These are phyloP conservation scores for Laticauda colubrina DNA, from an alignment of 2,113 vertebrate species.

Conservation along the genomic window DNA sequence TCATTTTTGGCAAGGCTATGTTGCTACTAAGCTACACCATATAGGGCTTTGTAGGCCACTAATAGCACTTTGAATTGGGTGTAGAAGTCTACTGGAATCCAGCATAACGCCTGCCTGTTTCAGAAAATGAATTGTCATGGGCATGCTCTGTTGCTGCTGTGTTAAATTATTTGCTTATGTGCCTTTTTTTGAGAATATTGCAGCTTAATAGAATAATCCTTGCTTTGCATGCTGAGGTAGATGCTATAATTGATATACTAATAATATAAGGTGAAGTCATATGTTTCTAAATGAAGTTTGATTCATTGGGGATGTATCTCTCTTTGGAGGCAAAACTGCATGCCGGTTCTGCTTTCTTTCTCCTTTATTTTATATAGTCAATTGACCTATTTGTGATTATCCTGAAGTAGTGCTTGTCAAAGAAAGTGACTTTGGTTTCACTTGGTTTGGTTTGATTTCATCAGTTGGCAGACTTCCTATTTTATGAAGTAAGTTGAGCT, in stretches of 20 bases:
- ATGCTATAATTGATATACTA: neutral
- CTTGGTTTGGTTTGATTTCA: neutral
- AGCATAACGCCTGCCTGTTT: neutral
- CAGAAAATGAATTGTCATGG: neutral
- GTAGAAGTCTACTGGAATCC: neutral
- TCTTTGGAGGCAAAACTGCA: neutral
- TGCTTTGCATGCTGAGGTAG: neutral
- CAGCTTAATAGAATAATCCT: neutral
- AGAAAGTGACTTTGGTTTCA: constrained; percentile 3
- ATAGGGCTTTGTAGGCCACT: neutral
- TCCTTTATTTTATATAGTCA: neutral
- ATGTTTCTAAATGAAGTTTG: neutral
- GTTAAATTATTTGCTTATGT: neutral
- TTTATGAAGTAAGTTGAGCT: neutral
- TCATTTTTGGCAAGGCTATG: neutral
- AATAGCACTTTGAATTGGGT: neutral
- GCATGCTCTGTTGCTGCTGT: neutral
- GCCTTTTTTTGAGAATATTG: neutral
- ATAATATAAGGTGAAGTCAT: neutral
- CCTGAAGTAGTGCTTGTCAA: neutral
- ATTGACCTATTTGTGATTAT: neutral
- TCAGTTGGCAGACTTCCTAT: neutral
- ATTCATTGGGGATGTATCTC: neutral
- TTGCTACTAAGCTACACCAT: neutral
- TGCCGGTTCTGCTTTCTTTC: neutral